Evolutionary conservation across 2,797 vertebrate genomes (phyloP).

Genomic region (Pantherophis vulpinus): DNA sequence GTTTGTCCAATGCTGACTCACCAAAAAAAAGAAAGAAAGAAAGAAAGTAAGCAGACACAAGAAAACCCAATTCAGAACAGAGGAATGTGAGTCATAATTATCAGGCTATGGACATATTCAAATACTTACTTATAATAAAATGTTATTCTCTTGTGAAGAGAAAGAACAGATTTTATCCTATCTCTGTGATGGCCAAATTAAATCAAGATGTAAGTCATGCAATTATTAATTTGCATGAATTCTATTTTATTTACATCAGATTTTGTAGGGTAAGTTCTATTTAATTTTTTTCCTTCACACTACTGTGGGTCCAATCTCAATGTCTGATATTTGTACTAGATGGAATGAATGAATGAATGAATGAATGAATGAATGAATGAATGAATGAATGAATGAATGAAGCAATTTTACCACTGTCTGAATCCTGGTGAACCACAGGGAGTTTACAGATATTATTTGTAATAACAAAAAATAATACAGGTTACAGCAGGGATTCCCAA

Average conservation of each 20-base stretch:
- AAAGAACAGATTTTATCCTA: background rate
- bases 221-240: background rate
- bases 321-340: background rate
- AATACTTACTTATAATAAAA: background rate
- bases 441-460: background rate
- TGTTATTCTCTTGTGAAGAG: background rate
- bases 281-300: background rate
- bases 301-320: background rate
- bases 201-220: background rate
- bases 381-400: background rate
- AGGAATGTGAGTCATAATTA: background rate
- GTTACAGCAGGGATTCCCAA: background rate
- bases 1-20: background rate
- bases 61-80: background rate
- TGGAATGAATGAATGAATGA: background rate
- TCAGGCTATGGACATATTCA: background rate
- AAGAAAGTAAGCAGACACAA: background rate
- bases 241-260: background rate
- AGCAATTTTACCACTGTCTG: background rate
- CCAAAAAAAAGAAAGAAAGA: background rate
- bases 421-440: background rate
- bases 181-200: background rate
- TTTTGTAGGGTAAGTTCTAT: background rate
- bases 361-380: background rate
- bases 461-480: background rate